A percentile compares a stretch with the other conserved stretches of the same genome.
Conservation (phyloP, 2,797 vertebrate genomes). For the Gymnothorax reevesii region DNA sequence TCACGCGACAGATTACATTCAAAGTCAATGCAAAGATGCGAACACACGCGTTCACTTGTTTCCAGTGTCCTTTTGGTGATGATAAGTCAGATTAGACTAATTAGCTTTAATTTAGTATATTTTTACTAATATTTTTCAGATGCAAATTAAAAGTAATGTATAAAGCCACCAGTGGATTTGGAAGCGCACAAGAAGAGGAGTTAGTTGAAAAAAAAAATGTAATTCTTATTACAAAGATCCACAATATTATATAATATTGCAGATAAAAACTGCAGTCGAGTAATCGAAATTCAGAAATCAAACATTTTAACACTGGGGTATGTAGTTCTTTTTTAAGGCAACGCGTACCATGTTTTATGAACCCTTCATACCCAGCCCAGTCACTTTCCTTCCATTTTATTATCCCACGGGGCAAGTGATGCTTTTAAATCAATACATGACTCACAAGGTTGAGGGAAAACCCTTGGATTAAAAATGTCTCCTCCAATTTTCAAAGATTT, state of each 20-base stretch:
- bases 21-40: too few species aligned
- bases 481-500: too few species aligned
- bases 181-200: neutral
- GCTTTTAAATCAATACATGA: neutral
- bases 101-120: neutral
- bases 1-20: too few species aligned
- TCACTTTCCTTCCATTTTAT: neutral
- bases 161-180: neutral
- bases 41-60: too few species aligned
- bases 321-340: too few species aligned
- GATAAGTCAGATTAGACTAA: neutral
- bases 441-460: neutral
- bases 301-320: too few species aligned
- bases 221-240: neutral
- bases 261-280: too few species aligned
- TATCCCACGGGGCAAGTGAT: neutral
- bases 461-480: too few species aligned
- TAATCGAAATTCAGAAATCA: too few species aligned
- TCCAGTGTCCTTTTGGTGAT: neutral
- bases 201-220: neutral
- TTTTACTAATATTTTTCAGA: neutral
- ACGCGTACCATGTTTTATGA: neutral
- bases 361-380: neutral
- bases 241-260: too few species aligned
- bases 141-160: neutral